Percentiles rank a stretch among this genome's conserved stretches.
These are phyloP conservation scores for Diorhabda carinulata DNA, from an alignment of 1,140 invertebrate genomes.

Conservation along the genomic window DNA sequence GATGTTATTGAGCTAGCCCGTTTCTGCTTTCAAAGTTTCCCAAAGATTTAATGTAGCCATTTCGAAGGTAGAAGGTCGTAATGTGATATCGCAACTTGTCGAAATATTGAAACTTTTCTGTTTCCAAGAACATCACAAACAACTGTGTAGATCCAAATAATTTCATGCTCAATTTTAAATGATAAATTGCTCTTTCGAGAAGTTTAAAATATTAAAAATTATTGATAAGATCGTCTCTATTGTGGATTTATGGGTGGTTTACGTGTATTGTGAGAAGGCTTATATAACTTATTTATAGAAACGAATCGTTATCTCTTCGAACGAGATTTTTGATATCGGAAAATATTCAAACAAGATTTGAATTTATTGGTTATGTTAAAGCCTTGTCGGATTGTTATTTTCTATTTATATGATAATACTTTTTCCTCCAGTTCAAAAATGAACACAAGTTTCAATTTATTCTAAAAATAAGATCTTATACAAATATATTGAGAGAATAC, in stretches of 20 bases:
- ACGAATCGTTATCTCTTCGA: background rate
- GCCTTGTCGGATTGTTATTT: background rate
- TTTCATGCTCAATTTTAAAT: slow-evolving; percentile 13
- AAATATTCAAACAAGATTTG: background rate
- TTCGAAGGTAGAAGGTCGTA: slow-evolving; percentile 7
- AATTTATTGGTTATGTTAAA: background rate
- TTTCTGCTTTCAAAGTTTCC: background rate
- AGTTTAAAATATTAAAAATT: slow-evolving; percentile 21
- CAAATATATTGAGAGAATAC: too few relatives aligned
- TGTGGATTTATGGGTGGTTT: slow-evolving; percentile 12
- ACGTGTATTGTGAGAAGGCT: slow-evolving; percentile 7
- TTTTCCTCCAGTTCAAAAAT: background rate
- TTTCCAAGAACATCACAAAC: slow-evolving; percentile 5
- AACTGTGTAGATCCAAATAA: slow-evolving; percentile 5
- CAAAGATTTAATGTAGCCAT: slow-evolving; percentile 10
- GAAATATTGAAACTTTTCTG: slow-evolving; percentile 11
- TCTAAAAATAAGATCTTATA: too few relatives aligned
- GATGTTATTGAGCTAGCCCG: background rate
- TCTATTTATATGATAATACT: background rate
- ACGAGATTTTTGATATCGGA: background rate
- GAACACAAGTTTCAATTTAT: too few relatives aligned
- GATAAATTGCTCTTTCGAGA: slow-evolving; percentile 12
- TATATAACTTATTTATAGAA: slow-evolving; percentile 5
- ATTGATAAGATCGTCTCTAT: slow-evolving; percentile 14
- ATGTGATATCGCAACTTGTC: slow-evolving; percentile 8